phyloP scores from a whole-genome alignment of 2,797 vertebrate species.

The Gorsachius magnificus region DNA sequence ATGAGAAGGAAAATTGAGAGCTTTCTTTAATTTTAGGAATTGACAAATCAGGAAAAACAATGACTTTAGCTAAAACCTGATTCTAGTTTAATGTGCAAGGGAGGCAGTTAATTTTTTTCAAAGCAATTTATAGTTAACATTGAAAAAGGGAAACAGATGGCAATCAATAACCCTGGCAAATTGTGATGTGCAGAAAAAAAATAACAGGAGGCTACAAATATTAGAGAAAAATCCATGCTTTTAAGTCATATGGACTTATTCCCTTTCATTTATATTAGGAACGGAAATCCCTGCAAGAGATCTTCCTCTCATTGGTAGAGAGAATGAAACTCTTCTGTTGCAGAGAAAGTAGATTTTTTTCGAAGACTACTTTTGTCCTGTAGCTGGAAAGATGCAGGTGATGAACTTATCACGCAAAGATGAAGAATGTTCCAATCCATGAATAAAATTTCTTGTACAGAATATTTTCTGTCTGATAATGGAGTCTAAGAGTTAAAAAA shows the following conservation, averaged over 20 bases:
- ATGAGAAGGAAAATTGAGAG: background rate
- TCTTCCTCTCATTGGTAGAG: background rate
- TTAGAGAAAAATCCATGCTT: slow-evolving; percentile 38
- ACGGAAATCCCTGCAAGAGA: background rate
- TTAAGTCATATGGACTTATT: background rate
- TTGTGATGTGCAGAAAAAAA: slow-evolving; percentile 14
- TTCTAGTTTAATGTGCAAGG: background rate
- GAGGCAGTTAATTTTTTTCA: background rate
- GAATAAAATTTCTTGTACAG: slow-evolving; percentile 15
- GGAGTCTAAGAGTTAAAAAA: background rate
- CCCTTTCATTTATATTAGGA: background rate
- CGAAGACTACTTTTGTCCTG: slow-evolving; percentile 6
- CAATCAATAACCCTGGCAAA: slow-evolving; percentile 48
- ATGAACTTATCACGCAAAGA: background rate
- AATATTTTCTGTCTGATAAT: background rate
- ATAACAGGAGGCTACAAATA: slow-evolving; percentile 21
- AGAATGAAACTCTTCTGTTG: background rate
- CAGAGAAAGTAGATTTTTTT: slow-evolving; percentile 11
- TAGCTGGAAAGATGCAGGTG: background rate
- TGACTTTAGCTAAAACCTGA: background rate
- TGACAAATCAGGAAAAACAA: background rate
- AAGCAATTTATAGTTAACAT: slow-evolving; percentile 21
- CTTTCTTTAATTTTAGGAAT: slow-evolving; percentile 3
- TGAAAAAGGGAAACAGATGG: slow-evolving; percentile 43
- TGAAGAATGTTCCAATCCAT: background rate